These are phyloP conservation scores for Cepaea hortensis DNA, from an alignment of 2,888 invertebrate genomes.

Conservation along the genomic window DNA sequence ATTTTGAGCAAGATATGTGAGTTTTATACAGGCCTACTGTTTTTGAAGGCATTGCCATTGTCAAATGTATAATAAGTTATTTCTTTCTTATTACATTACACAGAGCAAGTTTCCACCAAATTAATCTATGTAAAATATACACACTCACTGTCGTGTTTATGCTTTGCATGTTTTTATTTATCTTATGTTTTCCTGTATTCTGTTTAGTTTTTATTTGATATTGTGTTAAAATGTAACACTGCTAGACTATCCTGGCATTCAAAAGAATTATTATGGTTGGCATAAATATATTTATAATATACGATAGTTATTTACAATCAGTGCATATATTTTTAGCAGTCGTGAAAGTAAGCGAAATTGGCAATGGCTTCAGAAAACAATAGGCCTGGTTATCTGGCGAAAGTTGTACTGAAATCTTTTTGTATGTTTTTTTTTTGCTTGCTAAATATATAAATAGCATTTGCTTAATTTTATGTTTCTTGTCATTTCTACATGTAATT, in stretches of 20 bases:
- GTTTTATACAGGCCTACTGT: no score
- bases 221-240: not conserved
- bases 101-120: not conserved
- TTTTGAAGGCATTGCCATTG: slow-evolving; percentile 26
- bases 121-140: not conserved
- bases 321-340: not conserved
- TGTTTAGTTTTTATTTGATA: not conserved
- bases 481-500: no score
- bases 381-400: not conserved
- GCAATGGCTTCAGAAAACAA: slow-evolving; percentile 14
- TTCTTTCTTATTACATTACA: not conserved
- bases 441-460: not conserved
- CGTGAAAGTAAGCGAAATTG: not conserved
- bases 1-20: slow-evolving; percentile 22
- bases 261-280: not conserved
- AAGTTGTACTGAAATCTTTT: slow-evolving; percentile 27
- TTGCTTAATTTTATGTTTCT: not conserved
- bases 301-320: not conserved
- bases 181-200: not conserved
- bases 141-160: not conserved
- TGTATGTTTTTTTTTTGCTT: not conserved
- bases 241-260: not conserved
- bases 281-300: not conserved
- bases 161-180: not conserved
- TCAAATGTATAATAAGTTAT: not conserved